Percentiles rank a stretch among this genome's conserved stretches.
phyloP scores from a whole-genome alignment of 2,888 invertebrate genomes.

The Boloria selene region DNA sequence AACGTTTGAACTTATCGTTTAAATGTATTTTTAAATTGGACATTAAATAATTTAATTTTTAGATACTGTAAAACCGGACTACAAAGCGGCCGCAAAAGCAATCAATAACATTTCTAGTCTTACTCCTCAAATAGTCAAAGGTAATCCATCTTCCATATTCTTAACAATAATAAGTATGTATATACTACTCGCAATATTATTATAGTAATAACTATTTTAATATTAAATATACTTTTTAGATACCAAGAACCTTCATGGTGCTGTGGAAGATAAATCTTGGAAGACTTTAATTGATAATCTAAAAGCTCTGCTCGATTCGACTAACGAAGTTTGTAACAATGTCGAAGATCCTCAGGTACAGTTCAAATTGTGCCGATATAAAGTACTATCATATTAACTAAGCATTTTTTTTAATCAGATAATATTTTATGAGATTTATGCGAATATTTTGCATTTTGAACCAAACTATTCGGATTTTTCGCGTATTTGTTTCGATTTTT shows the following conservation, averaged over 20 bases:
- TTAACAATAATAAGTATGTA: not conserved
- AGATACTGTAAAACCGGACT: constrained; percentile 56
- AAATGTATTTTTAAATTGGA: not conserved
- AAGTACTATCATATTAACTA: not conserved
- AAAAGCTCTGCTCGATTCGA: constrained; percentile 25
- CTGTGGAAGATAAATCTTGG: constrained; percentile 28
- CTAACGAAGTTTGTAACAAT: constrained; percentile 24
- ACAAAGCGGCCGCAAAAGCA: constrained; percentile 50
- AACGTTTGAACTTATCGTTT: not conserved
- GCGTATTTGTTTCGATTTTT: too few relatives aligned
- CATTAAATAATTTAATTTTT: constrained; percentile 12
- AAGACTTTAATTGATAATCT: constrained; percentile 30
- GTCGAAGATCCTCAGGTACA: constrained; percentile 25
- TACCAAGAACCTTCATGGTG: constrained; percentile 26
- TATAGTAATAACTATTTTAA: not conserved
- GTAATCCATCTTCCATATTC: constrained; percentile 42
- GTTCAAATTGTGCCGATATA: not conserved
- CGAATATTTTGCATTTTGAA: too few relatives aligned
- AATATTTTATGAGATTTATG: too few relatives aligned
- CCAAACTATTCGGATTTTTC: too few relatives aligned
- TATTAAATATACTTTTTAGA: constrained; percentile 19
- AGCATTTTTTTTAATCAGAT: too few relatives aligned
- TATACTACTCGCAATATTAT: not conserved
- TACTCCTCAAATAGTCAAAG: constrained; percentile 55
- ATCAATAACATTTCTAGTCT: constrained; percentile 51